phyloP scores from a whole-genome alignment of 2,113 vertebrate species.

The Heterotilapia buettikoferi region DNA sequence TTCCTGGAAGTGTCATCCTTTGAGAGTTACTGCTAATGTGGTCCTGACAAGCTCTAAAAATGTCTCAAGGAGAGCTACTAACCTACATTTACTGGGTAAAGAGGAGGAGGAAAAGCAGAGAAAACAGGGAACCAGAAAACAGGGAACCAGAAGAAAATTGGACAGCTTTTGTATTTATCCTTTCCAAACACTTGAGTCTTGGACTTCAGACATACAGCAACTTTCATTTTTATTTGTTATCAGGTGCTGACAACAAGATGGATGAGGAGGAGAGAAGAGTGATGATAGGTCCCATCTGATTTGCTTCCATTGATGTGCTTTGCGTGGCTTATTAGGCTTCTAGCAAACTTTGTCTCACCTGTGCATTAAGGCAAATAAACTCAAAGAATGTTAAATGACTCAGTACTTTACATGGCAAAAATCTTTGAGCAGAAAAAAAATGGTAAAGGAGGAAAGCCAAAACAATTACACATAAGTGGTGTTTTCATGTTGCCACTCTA shows the following conservation, averaged over 20 bases:
- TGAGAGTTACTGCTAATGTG: slow-evolving; percentile 23
- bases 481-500: not conserved
- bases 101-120: not conserved
- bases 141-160: not conserved
- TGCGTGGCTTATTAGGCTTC: not conserved
- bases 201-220: not conserved
- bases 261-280: not conserved
- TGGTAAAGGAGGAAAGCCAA: not conserved
- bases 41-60: slow-evolving; percentile 6
- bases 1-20: slow-evolving; percentile 7
- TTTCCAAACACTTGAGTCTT: not conserved
- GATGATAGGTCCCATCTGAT: not conserved
- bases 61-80: slow-evolving; percentile 17
- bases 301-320: not conserved
- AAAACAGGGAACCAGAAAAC: not conserved
- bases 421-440: not conserved
- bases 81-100: slow-evolving; percentile 21
- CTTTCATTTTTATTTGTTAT: not conserved
- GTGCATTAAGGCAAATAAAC: not conserved
- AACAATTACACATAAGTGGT: not conserved
- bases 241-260: not conserved
- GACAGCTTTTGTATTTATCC: not conserved
- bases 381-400: not conserved
- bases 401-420: not conserved
- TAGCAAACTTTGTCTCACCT: not conserved